Percentiles rank a stretch among this genome's conserved stretches.
Evolutionary conservation across 2,113 vertebrate species (phyloP).

Genomic region (Hepsetus odoe): DNA sequence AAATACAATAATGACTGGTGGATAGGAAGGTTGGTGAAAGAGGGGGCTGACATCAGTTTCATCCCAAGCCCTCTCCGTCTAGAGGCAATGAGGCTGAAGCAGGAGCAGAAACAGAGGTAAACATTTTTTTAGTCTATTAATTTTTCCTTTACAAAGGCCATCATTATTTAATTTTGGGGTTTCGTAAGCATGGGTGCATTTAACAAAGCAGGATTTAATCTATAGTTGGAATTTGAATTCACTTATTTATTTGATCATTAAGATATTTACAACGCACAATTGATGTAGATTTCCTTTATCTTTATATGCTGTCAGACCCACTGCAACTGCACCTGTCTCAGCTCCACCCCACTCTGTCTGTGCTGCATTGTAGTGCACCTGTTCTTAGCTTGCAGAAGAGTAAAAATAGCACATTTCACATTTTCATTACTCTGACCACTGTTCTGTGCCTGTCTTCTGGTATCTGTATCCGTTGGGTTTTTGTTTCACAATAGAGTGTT

Average conservation of each 20-base stretch:
- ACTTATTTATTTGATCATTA: too few species aligned
- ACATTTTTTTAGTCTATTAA: not conserved
- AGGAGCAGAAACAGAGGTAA: slow-evolving; percentile 93
- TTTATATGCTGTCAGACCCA: not conserved
- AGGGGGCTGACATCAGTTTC: slow-evolving; percentile 93
- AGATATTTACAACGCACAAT: too few species aligned
- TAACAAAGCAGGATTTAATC: too few species aligned
- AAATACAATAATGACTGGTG: slow-evolving; percentile 96
- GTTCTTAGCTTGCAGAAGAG: not conserved
- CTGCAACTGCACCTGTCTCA: not conserved
- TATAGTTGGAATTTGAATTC: too few species aligned
- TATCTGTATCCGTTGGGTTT: not conserved
- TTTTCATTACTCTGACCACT: too few species aligned
- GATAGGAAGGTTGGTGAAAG: slow-evolving; percentile 94
- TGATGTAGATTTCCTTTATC: too few species aligned
- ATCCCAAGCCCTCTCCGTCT: slow-evolving; percentile 94
- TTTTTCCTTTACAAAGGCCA: not conserved
- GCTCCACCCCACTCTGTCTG: too few species aligned
- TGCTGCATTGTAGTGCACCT: not conserved
- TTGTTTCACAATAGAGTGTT: too few species aligned
- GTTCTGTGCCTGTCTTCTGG: not conserved
- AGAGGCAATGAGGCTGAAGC: slow-evolving; percentile 93
- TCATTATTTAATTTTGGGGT: not conserved
- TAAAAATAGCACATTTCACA: not conserved
- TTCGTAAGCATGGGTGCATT: not conserved